Evolutionary conservation across 2,888 invertebrate species (phyloP).

Genomic region (Cryptus armator): DNA sequence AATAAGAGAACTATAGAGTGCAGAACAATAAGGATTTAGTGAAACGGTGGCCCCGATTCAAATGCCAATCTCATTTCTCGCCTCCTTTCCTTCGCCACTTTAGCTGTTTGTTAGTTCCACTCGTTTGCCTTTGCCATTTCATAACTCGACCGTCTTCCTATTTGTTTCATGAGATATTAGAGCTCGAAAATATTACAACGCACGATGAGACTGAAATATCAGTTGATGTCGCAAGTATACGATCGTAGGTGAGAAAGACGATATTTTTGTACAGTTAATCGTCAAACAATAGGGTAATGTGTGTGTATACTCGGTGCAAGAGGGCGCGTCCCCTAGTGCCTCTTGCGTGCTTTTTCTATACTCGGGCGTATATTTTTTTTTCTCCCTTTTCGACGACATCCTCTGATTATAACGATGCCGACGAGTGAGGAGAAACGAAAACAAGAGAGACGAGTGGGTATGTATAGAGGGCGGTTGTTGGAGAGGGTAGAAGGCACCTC

Average conservation of each 20-base stretch:
- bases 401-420: slow-evolving; percentile 56
- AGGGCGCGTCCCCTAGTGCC: not conserved
- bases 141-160: not conserved
- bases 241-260: not conserved
- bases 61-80: slow-evolving; percentile 27
- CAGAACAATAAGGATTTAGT: not conserved
- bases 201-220: no score
- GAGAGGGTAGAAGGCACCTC: slow-evolving; percentile 49
- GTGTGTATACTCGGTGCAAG: not conserved
- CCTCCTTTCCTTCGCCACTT: slow-evolving; percentile 1
- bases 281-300: slow-evolving; percentile 11
- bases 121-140: slow-evolving; percentile 1
- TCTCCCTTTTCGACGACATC: slow-evolving; percentile 38
- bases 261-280: not conserved
- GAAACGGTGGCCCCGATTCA: slow-evolving; percentile 44
- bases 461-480: slow-evolving; percentile 18
- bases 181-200: no score
- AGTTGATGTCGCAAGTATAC: no score
- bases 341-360: slow-evolving; percentile 5
- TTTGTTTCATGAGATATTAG: not conserved
- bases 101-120: slow-evolving; percentile 6
- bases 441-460: slow-evolving; percentile 29
- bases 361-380: slow-evolving; percentile 4
- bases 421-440: slow-evolving; percentile 24
- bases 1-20: not conserved